Conservation (phyloP, 1,140 invertebrate species). For the Adoxophyes honmai region DNA sequence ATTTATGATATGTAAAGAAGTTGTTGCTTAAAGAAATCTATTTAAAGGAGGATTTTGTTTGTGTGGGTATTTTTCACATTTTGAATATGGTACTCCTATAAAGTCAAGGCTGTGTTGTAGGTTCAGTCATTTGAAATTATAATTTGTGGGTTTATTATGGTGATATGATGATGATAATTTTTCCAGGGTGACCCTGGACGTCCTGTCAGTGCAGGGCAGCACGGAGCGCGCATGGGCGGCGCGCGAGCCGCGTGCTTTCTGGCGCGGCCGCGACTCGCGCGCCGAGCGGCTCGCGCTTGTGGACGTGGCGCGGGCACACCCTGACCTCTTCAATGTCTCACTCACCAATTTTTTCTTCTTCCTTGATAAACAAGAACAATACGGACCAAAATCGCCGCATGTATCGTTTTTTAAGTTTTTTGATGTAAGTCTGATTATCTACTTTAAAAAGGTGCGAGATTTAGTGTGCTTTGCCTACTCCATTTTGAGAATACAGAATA, state of each 20-base stretch:
- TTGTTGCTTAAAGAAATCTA: too few relatives aligned
- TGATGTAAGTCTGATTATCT: slow-evolving; percentile 92
- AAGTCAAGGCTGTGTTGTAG: too few relatives aligned
- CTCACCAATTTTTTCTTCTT: slow-evolving; percentile 99
- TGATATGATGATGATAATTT: background rate
- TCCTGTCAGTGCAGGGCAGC: slow-evolving; percentile 92
- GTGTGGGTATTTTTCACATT: too few relatives aligned
- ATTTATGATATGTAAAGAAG: background rate
- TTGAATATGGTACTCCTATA: too few relatives aligned
- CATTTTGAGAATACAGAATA: too few relatives aligned
- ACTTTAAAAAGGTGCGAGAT: too few relatives aligned
- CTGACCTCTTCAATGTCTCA: slow-evolving; percentile 92
- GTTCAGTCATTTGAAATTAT: too few relatives aligned
- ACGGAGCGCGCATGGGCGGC: slow-evolving; percentile 84
- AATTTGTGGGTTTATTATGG: too few relatives aligned
- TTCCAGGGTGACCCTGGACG: slow-evolving; percentile 90
- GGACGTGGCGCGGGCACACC: slow-evolving; percentile 85
- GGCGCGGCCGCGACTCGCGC: slow-evolving; percentile 94
- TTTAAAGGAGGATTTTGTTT: too few relatives aligned
- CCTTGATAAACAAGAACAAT: slow-evolving; percentile 88
- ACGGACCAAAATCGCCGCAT: slow-evolving; percentile 90
- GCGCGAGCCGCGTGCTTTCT: slow-evolving; percentile 89
- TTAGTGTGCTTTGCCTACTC: too few relatives aligned
- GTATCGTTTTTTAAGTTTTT: slow-evolving; percentile 97
- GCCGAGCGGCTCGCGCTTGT: slow-evolving; percentile 90